Evolutionary conservation across 2,888 invertebrate genomes (phyloP).

Genomic region (Melitaea athalia): DNA sequence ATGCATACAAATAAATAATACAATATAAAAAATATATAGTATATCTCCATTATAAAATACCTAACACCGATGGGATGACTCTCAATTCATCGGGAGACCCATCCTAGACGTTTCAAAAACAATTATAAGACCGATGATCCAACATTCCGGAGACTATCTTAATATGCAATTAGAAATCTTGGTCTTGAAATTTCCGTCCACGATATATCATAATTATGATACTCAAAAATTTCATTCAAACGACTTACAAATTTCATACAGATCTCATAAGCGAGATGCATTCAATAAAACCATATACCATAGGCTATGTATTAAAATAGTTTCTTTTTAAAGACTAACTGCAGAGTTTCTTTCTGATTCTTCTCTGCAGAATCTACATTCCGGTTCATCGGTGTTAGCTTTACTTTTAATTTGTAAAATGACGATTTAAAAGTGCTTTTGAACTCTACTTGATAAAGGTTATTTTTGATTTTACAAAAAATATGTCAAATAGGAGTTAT

Average conservation of each 20-base stretch:
- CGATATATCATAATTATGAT: not conserved
- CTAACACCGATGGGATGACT: constrained; percentile 27
- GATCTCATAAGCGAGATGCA: too few species aligned
- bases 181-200: not conserved
- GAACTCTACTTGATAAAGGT: too few species aligned
- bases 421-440: too few species aligned
- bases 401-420: too few species aligned
- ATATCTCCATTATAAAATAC: constrained; percentile 49
- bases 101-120: constrained; percentile 20
- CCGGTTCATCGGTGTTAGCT: too few species aligned
- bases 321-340: too few species aligned
- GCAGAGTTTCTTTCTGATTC: too few species aligned
- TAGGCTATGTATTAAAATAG: too few species aligned
- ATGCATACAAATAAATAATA: constrained; percentile 63
- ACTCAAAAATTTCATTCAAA: not conserved
- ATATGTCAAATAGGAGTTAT: too few species aligned
- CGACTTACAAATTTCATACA: not conserved
- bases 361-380: too few species aligned
- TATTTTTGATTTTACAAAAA: too few species aligned
- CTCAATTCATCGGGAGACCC: constrained; percentile 11
- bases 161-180: not conserved
- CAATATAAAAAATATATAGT: constrained; percentile 68
- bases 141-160: not conserved
- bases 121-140: not conserved
- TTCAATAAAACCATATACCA: too few species aligned